Percentiles rank a stretch among this genome's conserved stretches.
These are phyloP conservation scores for Tyria jacobaeae DNA, from an alignment of 2,888 invertebrate genomes.

Conservation along the genomic window DNA sequence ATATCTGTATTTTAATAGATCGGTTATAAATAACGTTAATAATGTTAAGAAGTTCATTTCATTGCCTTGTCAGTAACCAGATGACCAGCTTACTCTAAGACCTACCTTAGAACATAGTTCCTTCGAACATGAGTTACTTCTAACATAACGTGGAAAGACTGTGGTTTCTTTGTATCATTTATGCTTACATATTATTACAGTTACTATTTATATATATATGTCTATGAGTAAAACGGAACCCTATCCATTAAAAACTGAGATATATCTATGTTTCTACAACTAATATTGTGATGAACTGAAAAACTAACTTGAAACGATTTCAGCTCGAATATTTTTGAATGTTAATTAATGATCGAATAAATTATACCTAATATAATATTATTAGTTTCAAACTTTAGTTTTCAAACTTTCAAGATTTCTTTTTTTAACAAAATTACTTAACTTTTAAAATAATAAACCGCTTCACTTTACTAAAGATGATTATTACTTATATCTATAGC, in stretches of 20 bases:
- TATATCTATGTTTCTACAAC: neutral
- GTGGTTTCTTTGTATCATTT: neutral
- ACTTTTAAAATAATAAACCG: slow-evolving; percentile 24
- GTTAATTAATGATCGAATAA: no score
- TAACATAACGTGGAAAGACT: no score
- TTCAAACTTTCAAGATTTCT: no score
- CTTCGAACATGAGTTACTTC: neutral
- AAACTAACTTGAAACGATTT: no score
- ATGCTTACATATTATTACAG: neutral
- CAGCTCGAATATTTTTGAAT: no score
- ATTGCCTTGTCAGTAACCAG: neutral
- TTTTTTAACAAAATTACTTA: neutral
- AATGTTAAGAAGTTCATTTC: neutral
- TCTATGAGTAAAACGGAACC: neutral
- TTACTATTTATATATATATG: neutral
- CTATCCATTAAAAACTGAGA: neutral
- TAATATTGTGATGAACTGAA: no score
- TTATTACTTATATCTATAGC: slow-evolving; percentile 21
- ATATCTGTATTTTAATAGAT: neutral
- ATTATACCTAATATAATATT: no score
- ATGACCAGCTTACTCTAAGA: neutral
- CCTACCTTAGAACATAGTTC: neutral
- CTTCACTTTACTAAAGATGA: slow-evolving; percentile 11
- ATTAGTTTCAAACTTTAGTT: no score
- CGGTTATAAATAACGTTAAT: neutral